Percentiles rank a stretch among this genome's conserved stretches.
Evolutionary conservation across 2,888 invertebrate species (phyloP).

Genomic region (Leptothorax acervorum): DNA sequence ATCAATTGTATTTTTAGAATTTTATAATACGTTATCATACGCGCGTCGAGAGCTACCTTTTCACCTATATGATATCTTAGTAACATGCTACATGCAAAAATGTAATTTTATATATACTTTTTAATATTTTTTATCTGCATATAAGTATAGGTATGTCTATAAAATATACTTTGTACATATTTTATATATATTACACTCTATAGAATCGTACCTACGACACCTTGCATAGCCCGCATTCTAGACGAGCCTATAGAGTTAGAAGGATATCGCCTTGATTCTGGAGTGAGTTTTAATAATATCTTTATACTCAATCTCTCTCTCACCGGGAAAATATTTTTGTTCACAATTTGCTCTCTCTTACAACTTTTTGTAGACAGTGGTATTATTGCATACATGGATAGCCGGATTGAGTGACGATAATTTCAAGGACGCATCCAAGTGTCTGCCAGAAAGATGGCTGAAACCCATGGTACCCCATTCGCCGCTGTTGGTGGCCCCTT

Average conservation of each 20-base stretch:
- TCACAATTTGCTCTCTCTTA: not conserved
- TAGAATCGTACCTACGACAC: slow-evolving; percentile 89
- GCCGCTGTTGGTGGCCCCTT: slow-evolving; percentile 91
- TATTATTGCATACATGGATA: slow-evolving; percentile 93
- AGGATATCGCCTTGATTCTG: slow-evolving; percentile 90
- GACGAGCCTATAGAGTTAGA: slow-evolving; percentile 91
- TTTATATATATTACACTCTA: not conserved
- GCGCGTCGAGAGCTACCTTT: not conserved
- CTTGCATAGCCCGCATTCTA: slow-evolving; percentile 91
- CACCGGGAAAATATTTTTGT: not conserved
- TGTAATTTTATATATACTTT: too few species aligned
- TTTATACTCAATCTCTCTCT: not conserved
- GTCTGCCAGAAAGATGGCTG: slow-evolving; percentile 93
- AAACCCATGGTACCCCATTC: slow-evolving; percentile 86
- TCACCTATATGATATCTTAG: not conserved
- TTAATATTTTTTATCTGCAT: too few species aligned
- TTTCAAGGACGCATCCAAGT: slow-evolving; percentile 90
- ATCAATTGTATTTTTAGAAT: not conserved
- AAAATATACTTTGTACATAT: too few species aligned
- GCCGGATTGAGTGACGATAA: slow-evolving; percentile 92
- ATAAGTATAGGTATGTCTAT: too few species aligned
- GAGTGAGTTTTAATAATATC: slow-evolving; percentile 87
- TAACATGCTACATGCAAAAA: not conserved
- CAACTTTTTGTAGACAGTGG: slow-evolving; percentile 88
- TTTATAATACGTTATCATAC: not conserved